phyloP scores from a whole-genome alignment of 2,113 vertebrate species.

The Pollimyrus isidori region DNA sequence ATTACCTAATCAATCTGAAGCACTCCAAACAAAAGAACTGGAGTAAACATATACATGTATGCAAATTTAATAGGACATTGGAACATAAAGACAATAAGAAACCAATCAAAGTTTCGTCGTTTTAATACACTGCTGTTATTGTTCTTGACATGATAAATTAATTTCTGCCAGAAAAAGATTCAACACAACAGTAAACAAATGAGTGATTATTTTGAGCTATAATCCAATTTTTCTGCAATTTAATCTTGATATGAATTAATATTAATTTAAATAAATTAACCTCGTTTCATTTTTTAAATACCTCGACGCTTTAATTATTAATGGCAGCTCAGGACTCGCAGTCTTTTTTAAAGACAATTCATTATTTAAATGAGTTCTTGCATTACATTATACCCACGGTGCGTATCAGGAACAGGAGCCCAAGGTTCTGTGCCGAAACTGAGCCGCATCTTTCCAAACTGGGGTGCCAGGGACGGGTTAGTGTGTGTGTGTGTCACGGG shows the following conservation, averaged over 20 bases:
- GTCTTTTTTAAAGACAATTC: not conserved
- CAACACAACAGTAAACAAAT: constrained; percentile 4
- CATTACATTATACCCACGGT: not conserved
- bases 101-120: not conserved
- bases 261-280: constrained; percentile 1
- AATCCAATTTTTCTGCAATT: not conserved
- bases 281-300: not conserved
- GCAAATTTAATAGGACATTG: not conserved
- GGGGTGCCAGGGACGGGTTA: not conserved
- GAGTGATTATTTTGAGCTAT: not conserved
- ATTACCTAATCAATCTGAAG: not conserved
- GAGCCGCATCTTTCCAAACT: not conserved
- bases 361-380: constrained; percentile 4
- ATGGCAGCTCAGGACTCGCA: not conserved
- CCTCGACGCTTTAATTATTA: not conserved
- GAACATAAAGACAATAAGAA: not conserved
- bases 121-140: not conserved
- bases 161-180: not conserved
- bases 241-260: constrained; percentile 5
- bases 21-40: not conserved
- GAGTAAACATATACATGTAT: not conserved
- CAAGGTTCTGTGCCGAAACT: not conserved
- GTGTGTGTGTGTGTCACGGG: not conserved
- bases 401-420: not conserved
- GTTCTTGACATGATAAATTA: not conserved